phyloP scores from a whole-genome alignment of 1,140 invertebrate genomes.

The Nasonia giraulti region DNA sequence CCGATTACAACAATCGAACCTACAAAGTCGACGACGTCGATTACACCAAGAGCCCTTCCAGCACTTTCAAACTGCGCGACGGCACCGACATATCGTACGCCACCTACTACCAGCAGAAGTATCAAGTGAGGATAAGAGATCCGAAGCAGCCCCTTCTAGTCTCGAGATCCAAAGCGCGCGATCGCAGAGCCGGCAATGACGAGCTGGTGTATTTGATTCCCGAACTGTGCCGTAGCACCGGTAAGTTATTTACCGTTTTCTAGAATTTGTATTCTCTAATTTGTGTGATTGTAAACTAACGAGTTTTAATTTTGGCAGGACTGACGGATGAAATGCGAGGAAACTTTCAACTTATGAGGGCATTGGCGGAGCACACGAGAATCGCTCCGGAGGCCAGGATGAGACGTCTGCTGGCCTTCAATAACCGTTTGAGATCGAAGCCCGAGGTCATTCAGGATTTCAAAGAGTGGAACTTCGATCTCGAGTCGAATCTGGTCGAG shows the following conservation, averaged over 20 bases:
- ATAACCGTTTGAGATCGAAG: constrained; percentile 73
- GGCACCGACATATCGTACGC: constrained; percentile 79
- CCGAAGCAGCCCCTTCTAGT: constrained; percentile 79
- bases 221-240: constrained; percentile 80
- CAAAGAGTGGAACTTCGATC: constrained; percentile 77
- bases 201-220: constrained; percentile 82
- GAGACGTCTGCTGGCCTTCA: constrained; percentile 78
- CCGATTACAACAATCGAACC: constrained; percentile 84
- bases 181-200: constrained; percentile 77
- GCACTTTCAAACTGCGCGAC: constrained; percentile 80
- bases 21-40: constrained; percentile 89
- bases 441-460: constrained; percentile 76
- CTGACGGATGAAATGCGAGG: constrained; percentile 77
- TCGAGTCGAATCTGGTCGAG: constrained; percentile 75
- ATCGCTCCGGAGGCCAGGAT: constrained; percentile 78
- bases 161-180: constrained; percentile 76
- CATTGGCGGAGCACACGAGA: constrained; percentile 79
- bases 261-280: background rate
- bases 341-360: constrained; percentile 78
- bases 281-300: no score
- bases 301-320: constrained; percentile 40
- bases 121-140: constrained; percentile 77
- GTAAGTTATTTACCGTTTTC: constrained; percentile 9
- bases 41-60: constrained; percentile 80
- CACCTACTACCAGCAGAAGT: constrained; percentile 88